Conservation (phyloP, 1,140 invertebrate genomes). For the Drosophila bocqueti region DNA sequence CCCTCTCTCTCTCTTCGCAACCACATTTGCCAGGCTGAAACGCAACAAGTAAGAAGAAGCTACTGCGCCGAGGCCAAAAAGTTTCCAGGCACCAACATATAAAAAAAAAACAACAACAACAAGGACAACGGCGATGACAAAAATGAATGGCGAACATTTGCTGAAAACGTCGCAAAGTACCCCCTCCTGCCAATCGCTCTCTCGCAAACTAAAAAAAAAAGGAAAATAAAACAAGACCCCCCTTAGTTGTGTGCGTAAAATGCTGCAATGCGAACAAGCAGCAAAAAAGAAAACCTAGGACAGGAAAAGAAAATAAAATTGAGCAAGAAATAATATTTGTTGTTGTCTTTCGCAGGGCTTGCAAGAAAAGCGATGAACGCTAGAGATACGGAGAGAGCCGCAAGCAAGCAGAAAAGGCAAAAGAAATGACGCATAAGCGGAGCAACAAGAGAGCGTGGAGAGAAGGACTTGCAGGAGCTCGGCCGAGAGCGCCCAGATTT, state of each 20-base stretch:
- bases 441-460: constrained; percentile 12
- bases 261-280: constrained; percentile 74
- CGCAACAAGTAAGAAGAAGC: constrained; percentile 78
- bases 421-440: constrained; percentile 51
- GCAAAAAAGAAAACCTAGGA: constrained; percentile 28
- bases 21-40: constrained; percentile 31
- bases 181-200: constrained; percentile 12
- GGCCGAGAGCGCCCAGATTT: constrained; percentile 15
- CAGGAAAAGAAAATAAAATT: constrained; percentile 52
- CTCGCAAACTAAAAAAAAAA: background rate
- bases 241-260: constrained; percentile 63
- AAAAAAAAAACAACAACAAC: constrained; percentile 14
- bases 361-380: constrained; percentile 58
- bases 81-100: constrained; percentile 47
- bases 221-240: constrained; percentile 3
- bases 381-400: constrained; percentile 17
- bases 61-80: constrained; percentile 45
- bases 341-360: constrained; percentile 45
- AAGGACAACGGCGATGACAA: constrained; percentile 37
- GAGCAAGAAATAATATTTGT: constrained; percentile 57
- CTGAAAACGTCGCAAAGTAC: constrained; percentile 54
- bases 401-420: constrained; percentile 20
- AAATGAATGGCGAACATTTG: constrained; percentile 61
- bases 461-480: constrained; percentile 1
- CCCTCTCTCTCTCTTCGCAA: background rate